phyloP scores from a whole-genome alignment of 2,888 invertebrate genomes.

The Erebia epiphron region DNA sequence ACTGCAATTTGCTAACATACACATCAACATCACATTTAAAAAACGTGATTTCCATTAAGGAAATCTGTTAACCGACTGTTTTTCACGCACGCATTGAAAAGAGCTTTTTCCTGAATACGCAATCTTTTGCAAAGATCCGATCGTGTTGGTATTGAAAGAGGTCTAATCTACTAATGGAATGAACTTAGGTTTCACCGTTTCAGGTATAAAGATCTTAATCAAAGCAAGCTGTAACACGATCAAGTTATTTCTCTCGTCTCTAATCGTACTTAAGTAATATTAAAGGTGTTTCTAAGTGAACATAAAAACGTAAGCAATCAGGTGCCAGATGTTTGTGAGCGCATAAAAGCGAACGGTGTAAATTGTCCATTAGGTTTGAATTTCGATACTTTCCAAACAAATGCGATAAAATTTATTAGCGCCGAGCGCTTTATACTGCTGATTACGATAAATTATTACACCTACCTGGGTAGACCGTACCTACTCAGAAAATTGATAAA shows the following conservation, averaged over 20 bases:
- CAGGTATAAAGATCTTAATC: constrained; percentile 59
- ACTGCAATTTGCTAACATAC: background rate
- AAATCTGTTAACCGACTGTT: constrained; percentile 23
- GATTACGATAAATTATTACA: constrained; percentile 21
- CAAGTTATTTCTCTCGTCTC: constrained; percentile 14
- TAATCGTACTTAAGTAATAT: constrained; percentile 27
- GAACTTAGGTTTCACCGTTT: constrained; percentile 51
- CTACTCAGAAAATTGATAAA: background rate
- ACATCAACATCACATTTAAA: constrained; percentile 12
- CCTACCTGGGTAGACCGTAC: too few relatives aligned
- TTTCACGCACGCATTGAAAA: constrained; percentile 26
- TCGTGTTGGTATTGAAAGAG: constrained; percentile 43
- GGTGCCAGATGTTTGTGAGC: constrained; percentile 73
- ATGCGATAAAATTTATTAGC: constrained; percentile 24
- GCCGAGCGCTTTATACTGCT: constrained; percentile 19
- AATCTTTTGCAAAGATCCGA: constrained; percentile 25
- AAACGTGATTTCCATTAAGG: constrained; percentile 25
- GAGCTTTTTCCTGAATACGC: constrained; percentile 27
- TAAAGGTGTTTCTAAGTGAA: constrained; percentile 65
- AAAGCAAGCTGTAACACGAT: constrained; percentile 36
- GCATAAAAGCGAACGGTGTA: constrained; percentile 73
- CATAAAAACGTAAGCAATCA: constrained; percentile 79
- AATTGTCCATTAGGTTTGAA: constrained; percentile 74
- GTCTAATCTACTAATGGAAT: constrained; percentile 72
- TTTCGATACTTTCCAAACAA: constrained; percentile 72